phyloP scores from a whole-genome alignment of 2,888 invertebrate species.

The Tachina fera region DNA sequence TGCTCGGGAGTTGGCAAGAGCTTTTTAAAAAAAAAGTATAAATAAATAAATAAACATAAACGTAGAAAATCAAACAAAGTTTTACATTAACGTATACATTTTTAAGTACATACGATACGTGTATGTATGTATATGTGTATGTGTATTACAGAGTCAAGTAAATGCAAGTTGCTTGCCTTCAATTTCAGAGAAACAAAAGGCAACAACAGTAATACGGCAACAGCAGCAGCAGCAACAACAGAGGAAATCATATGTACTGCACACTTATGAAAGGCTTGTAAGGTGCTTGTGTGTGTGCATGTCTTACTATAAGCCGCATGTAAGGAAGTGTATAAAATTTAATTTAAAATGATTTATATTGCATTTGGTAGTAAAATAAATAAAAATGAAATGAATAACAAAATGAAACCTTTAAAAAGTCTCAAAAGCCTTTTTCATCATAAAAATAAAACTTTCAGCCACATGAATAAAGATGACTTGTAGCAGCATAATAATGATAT shows the following conservation, averaged over 20 bases:
- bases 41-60: neutral
- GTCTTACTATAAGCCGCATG: conserved; percentile 8
- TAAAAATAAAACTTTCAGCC: conserved; percentile 30
- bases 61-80: conserved; percentile 12
- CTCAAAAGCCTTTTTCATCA: conserved; percentile 45
- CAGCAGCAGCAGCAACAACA: neutral
- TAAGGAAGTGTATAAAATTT: conserved; percentile 61
- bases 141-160: neutral
- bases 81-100: neutral
- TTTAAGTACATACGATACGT: neutral
- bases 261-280: no score
- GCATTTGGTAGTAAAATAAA: conserved; percentile 49
- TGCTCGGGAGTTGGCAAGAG: conserved; percentile 35
- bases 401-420: conserved; percentile 46
- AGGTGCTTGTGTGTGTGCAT: neutral
- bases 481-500: neutral
- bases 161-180: conserved; percentile 25
- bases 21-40: neutral
- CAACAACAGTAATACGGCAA: neutral
- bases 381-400: conserved; percentile 25
- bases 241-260: neutral
- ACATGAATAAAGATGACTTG: conserved; percentile 16
- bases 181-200: conserved; percentile 28
- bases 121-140: neutral
- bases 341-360: conserved; percentile 69